Evolutionary conservation across 2,797 vertebrate genomes (phyloP).

Genomic region (Valencia hispanica): DNA sequence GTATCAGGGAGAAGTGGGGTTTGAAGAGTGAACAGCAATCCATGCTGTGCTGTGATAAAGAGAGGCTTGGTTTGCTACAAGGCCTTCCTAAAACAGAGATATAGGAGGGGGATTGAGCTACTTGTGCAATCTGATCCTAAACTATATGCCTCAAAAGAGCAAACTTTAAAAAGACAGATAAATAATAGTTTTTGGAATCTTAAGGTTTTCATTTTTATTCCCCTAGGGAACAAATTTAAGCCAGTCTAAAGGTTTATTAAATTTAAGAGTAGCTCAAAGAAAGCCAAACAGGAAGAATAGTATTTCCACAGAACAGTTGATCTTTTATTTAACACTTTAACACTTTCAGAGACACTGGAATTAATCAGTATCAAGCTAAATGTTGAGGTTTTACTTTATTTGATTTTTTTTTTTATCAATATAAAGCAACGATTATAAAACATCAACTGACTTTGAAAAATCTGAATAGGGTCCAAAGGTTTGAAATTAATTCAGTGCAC

Average conservation of each 20-base stretch:
- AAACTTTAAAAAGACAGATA: constrained; percentile 16
- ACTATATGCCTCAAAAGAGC: constrained; percentile 18
- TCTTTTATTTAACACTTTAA: constrained; percentile 26
- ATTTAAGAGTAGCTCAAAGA: constrained; percentile 30
- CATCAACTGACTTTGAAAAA: neutral
- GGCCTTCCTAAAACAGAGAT: constrained; percentile 28
- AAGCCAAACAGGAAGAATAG: constrained; percentile 17
- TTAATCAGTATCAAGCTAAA: constrained; percentile 13
- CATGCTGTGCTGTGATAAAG: constrained; percentile 57
- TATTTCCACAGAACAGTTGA: constrained; percentile 17
- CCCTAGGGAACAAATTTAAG: constrained; percentile 18
- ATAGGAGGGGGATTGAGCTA: constrained; percentile 13
- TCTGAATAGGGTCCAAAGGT: too few relatives aligned
- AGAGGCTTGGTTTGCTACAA: constrained; percentile 42
- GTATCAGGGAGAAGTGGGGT: constrained; percentile 62
- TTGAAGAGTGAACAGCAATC: constrained; percentile 63
- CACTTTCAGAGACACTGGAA: constrained; percentile 2
- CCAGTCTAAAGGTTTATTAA: constrained; percentile 13
- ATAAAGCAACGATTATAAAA: neutral
- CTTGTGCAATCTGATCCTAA: constrained; percentile 31
- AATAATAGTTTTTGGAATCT: constrained; percentile 17
- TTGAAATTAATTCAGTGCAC: neutral
- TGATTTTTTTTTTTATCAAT: too few relatives aligned
- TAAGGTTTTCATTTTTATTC: constrained; percentile 3
- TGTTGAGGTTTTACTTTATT: neutral